A percentile compares a stretch with the other conserved stretches of the same genome.
These are phyloP conservation scores for Drosophila albomicans DNA, from an alignment of 1,140 invertebrate species.

Conservation along the genomic window DNA sequence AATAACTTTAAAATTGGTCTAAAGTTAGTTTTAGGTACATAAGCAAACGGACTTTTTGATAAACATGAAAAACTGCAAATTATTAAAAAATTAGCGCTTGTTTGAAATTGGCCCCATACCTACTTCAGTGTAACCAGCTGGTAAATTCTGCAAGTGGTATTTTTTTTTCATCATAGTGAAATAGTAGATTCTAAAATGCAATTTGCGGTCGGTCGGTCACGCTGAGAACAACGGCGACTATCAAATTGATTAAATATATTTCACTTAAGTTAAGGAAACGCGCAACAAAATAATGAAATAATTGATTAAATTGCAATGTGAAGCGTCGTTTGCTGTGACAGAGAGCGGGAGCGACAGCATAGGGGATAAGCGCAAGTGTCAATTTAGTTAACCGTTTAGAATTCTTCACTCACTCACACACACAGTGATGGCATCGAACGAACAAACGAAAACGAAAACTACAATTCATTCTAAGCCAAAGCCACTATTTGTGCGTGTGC, in stretches of 20 bases:
- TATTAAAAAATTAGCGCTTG: neutral
- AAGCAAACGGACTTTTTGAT: too few species aligned
- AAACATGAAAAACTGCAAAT: neutral
- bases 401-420: neutral
- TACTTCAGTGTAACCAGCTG: neutral
- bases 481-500: constrained; percentile 37
- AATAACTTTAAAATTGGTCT: too few species aligned
- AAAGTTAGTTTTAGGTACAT: too few species aligned
- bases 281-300: constrained; percentile 17
- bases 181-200: constrained; percentile 1
- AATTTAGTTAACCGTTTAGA: constrained; percentile 5
- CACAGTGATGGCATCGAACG: constrained; percentile 30
- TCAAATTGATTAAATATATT: constrained; percentile 56
- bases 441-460: constrained; percentile 51
- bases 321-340: neutral
- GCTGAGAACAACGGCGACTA: constrained; percentile 47
- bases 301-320: constrained; percentile 17
- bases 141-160: neutral
- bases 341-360: neutral
- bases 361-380: constrained; percentile 20
- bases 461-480: constrained; percentile 59
- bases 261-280: constrained; percentile 19
- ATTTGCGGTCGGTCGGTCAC: constrained; percentile 2
- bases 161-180: neutral
- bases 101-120: neutral